Evolutionary conservation across 2,888 invertebrate species (phyloP).

Genomic region (Spodoptera littoralis): DNA sequence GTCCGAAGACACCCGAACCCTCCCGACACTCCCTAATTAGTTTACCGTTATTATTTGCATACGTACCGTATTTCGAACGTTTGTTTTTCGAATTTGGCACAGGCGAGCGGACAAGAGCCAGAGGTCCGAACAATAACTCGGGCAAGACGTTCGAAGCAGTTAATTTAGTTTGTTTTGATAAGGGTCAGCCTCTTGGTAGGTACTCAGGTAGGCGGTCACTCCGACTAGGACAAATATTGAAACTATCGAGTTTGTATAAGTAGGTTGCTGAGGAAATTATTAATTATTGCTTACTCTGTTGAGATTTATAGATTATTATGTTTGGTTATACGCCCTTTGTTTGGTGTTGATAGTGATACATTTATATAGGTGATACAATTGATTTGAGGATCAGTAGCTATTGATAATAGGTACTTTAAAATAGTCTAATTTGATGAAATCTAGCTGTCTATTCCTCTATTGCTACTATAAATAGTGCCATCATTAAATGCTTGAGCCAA

Average conservation of each 20-base stretch:
- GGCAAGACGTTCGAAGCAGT: constrained; percentile 87
- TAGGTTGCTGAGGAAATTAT: constrained; percentile 59
- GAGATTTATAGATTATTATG: constrained; percentile 42
- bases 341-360: no score
- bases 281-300: constrained; percentile 58
- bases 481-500: no score
- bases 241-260: constrained; percentile 68
- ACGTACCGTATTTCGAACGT: constrained; percentile 65
- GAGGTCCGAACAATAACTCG: constrained; percentile 80
- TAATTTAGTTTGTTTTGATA: constrained; percentile 87
- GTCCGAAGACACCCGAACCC: constrained; percentile 23
- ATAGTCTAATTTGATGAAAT: no score
- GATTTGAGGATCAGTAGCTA: no score
- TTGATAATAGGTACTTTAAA: no score
- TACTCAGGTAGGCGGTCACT: constrained; percentile 80
- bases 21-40: constrained; percentile 66
- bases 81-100: constrained; percentile 83
- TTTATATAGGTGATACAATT: no score
- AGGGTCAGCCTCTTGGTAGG: constrained; percentile 81
- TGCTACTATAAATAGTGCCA: no score
- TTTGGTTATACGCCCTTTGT: neutral
- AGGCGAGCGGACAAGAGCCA: constrained; percentile 62
- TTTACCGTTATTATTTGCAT: constrained; percentile 70
- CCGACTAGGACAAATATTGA: constrained; percentile 77
- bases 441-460: no score